Evolutionary conservation across 2,888 invertebrate genomes (phyloP).

Genomic region (Saturnia pavonia): DNA sequence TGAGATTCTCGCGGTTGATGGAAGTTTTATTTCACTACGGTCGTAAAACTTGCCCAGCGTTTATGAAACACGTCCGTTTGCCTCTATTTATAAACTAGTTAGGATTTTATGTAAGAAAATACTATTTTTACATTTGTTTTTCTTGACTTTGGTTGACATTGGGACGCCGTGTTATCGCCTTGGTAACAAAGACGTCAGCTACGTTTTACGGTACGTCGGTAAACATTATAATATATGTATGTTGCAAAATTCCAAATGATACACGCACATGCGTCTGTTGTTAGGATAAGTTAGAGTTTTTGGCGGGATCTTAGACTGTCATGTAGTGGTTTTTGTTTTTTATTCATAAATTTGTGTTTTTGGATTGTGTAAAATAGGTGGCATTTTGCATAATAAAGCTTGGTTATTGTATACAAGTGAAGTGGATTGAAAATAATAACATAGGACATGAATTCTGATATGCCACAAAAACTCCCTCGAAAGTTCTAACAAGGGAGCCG

Average conservation of each 20-base stretch:
- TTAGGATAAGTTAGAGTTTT: not conserved
- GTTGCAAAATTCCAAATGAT: not conserved
- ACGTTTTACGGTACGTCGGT: not conserved
- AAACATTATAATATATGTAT: not conserved
- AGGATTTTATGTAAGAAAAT: conserved; percentile 21
- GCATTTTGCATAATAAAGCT: too few relatives aligned
- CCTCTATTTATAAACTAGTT: conserved; percentile 26
- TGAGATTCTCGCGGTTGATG: conserved; percentile 15
- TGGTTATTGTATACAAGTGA: too few relatives aligned
- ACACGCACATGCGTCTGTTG: not conserved
- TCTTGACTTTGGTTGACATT: conserved; percentile 22
- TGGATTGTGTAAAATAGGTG: too few relatives aligned
- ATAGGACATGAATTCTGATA: too few relatives aligned
- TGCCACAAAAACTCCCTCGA: too few relatives aligned
- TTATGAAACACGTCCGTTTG: conserved; percentile 24
- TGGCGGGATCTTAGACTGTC: too few relatives aligned
- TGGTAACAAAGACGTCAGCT: conserved; percentile 7
- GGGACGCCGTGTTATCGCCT: not conserved
- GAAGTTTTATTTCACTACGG: conserved; percentile 25
- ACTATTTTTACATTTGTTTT: conserved; percentile 18
- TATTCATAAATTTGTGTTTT: too few relatives aligned
- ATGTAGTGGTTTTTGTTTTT: too few relatives aligned
- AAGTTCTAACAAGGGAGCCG: too few relatives aligned
- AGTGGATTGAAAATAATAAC: too few relatives aligned
- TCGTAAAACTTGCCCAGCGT: conserved; percentile 22